phyloP scores from a whole-genome alignment of 2,113 vertebrate genomes.

The Oreotrochilus melanogaster region DNA sequence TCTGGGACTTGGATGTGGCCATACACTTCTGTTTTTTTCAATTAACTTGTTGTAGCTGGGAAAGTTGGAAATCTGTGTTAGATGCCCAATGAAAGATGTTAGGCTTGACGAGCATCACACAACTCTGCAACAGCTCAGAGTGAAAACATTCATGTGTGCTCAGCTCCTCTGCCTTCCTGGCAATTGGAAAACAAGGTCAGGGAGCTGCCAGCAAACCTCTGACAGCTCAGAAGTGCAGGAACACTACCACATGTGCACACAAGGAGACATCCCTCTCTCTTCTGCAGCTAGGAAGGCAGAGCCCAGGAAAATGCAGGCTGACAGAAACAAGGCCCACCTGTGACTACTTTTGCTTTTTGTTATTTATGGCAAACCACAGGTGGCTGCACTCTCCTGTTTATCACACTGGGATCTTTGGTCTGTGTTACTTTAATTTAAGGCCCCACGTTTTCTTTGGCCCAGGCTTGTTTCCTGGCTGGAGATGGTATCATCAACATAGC shows the following conservation, averaged over 20 bases:
- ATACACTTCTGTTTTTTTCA: neutral
- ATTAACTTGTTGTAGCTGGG: neutral
- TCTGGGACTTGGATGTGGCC: neutral
- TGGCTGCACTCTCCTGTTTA: conserved; percentile 66
- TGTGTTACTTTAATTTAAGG: conserved; percentile 6
- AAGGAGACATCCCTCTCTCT: neutral
- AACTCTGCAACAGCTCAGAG: neutral
- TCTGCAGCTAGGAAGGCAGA: neutral
- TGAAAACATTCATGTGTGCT: neutral
- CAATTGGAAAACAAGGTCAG: neutral
- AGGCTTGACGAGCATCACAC: accelerated
- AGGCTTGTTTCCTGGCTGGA: conserved; percentile 73
- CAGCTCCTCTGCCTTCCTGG: neutral
- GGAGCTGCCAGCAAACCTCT: neutral
- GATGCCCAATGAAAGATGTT: neutral
- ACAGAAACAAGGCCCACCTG: conserved; percentile 51
- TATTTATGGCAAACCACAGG: conserved; percentile 66
- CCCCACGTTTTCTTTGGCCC: conserved; percentile 60
- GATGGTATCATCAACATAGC: conserved; percentile 25
- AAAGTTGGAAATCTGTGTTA: neutral
- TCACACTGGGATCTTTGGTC: conserved; percentile 18
- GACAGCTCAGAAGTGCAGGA: neutral
- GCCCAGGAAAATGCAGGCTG: neutral
- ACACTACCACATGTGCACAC: neutral
- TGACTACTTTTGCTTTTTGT: conserved; percentile 6